Conservation (phyloP, 2,888 invertebrate species). For the Augochlorella aurata region DNA sequence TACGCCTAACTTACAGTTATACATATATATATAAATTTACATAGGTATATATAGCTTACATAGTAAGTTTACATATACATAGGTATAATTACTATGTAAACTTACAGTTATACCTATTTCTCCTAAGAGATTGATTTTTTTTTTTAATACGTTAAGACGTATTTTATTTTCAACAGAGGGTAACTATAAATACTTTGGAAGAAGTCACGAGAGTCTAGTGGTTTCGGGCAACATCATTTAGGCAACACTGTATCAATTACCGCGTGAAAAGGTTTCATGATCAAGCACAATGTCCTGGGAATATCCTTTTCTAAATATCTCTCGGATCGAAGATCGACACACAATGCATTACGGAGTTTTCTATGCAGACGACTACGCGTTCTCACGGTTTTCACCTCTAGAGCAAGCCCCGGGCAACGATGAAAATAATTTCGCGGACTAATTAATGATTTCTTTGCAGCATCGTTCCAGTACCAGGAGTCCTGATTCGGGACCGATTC, state of each 20-base stretch:
- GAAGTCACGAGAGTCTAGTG: background rate
- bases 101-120: too few species aligned
- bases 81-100: too few species aligned
- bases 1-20: too few species aligned
- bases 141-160: too few species aligned
- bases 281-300: conserved; percentile 7
- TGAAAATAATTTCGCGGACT: background rate
- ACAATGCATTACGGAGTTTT: background rate
- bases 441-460: conserved; percentile 28
- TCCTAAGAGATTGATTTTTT: too few species aligned
- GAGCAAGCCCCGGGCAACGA: background rate
- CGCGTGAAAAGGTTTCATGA: background rate
- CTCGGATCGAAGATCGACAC: background rate
- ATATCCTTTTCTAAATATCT: conserved; percentile 24
- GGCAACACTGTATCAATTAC: background rate
- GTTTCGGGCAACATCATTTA: background rate
- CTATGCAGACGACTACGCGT: conserved; percentile 4
- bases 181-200: too few species aligned
- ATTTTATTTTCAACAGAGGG: too few species aligned
- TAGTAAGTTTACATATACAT: too few species aligned
- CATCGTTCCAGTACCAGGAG: background rate
- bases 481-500: background rate
- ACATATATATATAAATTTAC: too few species aligned
- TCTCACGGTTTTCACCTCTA: conserved; percentile 29
- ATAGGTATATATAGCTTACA: too few species aligned